phyloP scores from a whole-genome alignment of 2,113 vertebrate genomes.

The Zosterops borbonicus region DNA sequence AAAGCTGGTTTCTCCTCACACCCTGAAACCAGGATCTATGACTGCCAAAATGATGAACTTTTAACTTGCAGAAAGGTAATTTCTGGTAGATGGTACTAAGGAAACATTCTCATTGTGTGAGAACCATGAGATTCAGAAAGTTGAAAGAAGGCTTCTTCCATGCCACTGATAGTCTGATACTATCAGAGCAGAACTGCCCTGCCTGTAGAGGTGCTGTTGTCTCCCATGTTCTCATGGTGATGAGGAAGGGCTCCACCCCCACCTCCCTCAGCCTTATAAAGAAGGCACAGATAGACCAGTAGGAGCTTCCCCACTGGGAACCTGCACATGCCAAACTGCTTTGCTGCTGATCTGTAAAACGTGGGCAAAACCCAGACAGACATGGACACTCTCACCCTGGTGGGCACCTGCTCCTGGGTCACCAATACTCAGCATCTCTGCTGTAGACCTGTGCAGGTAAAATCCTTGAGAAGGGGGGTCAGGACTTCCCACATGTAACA shows the following conservation, averaged over 20 bases:
- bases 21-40: neutral
- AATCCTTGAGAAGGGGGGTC: neutral
- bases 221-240: neutral
- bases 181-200: neutral
- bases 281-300: neutral
- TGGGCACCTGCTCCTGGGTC: rapidly evolving
- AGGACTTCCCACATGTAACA: neutral
- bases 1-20: neutral
- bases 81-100: neutral
- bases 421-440: neutral
- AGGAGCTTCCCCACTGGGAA: neutral
- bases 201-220: neutral
- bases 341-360: neutral
- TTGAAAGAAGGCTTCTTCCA: neutral
- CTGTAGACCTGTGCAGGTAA: neutral
- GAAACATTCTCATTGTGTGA: neutral
- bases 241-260: neutral
- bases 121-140: neutral
- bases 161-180: neutral
- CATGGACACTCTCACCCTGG: rapidly evolving
- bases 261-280: neutral
- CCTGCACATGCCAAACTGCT: neutral
- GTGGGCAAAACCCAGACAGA: neutral
- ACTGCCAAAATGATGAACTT: neutral
- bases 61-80: neutral